Conservation (phyloP, 2,888 invertebrate species). For the Netelia fuscicornis region DNA sequence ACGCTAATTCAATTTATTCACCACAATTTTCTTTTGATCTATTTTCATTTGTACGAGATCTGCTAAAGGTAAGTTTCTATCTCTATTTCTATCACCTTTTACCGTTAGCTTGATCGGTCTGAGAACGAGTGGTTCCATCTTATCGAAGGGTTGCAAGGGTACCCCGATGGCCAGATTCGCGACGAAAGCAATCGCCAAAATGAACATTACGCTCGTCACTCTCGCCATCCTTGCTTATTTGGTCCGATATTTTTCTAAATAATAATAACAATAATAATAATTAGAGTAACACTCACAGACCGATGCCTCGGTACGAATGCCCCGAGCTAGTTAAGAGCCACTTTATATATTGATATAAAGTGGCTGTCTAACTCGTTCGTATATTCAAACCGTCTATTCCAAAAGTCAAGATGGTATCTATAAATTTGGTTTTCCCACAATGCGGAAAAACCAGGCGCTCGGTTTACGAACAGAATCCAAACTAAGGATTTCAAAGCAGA, state of each 20-base stretch:
- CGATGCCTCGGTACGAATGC: too few relatives aligned
- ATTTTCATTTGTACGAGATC: not conserved
- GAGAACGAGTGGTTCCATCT: constrained; percentile 87
- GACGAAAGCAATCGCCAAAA: not conserved
- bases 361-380: not conserved
- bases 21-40: not conserved
- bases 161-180: constrained; percentile 15
- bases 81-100: constrained; percentile 85
- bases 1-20: too few relatives aligned
- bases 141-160: constrained; percentile 78
- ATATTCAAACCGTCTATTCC: not conserved
- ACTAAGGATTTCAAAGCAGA: not conserved
- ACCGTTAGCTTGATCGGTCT: constrained; percentile 88
- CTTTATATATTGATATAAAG: not conserved
- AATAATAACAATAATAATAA: not conserved
- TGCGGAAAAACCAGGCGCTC: not conserved
- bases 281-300: not conserved
- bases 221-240: not conserved
- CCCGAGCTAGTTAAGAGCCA: too few relatives aligned
- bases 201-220: not conserved
- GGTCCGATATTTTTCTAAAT: not conserved
- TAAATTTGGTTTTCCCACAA: not conserved
- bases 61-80: not conserved
- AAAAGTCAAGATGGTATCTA: not conserved
- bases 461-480: not conserved